A percentile compares a stretch with the other conserved stretches of the same genome.
Conservation (phyloP, 37 sponge, comb jelly and placozoan species). For the Hormiphora californensis region DNA sequence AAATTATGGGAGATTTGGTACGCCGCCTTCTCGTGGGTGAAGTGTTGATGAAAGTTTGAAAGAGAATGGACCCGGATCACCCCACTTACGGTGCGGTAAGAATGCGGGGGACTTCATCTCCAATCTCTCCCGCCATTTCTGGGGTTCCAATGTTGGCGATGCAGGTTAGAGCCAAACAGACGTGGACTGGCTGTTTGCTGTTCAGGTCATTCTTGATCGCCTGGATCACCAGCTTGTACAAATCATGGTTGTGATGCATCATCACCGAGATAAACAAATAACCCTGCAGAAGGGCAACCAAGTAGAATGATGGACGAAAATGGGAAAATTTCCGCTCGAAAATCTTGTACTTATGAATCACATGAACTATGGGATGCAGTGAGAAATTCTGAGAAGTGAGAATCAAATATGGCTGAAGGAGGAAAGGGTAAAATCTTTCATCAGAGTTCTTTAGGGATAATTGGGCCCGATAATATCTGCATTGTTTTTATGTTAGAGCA, state of each 20-base stretch:
- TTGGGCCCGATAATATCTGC: too few species aligned
- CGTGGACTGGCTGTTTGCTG: constrained; percentile 73
- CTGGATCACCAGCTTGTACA: constrained; percentile 82
- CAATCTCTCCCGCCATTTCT: constrained; percentile 81
- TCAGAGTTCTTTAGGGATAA: too few species aligned
- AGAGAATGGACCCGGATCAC: not conserved
- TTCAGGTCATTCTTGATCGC: constrained; percentile 78
- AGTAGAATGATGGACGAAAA: not conserved
- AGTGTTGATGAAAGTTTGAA: too few species aligned
- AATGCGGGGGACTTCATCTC: constrained; percentile 69
- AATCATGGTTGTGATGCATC: constrained; percentile 68
- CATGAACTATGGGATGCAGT: too few species aligned
- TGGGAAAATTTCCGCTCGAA: not conserved
- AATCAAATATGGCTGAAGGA: too few species aligned
- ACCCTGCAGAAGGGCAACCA: constrained; percentile 60
- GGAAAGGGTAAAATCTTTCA: too few species aligned
- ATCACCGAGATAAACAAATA: constrained; percentile 91
- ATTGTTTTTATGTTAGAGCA: too few species aligned
- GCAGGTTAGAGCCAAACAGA: constrained; percentile 81
- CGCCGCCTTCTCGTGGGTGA: too few species aligned
- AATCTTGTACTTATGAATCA: too few species aligned
- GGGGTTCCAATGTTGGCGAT: constrained; percentile 85
- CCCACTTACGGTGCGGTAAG: constrained; percentile 64
- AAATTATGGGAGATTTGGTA: not conserved
- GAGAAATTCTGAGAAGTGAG: too few species aligned